Evolutionary conservation across 1,140 invertebrate genomes (phyloP).

Genomic region (Lordiphosa collinella): DNA sequence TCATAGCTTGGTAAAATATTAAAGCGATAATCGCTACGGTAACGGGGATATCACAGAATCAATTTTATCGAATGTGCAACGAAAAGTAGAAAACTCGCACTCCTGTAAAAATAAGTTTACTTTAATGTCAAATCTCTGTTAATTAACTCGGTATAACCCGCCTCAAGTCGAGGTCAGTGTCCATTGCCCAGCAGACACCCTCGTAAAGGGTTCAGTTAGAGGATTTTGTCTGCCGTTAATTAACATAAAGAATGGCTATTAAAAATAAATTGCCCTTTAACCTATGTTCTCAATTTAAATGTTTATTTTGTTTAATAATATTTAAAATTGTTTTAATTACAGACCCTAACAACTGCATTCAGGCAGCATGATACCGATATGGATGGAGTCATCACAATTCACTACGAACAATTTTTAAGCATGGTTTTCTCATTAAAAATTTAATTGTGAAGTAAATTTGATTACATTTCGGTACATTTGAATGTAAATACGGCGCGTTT

Average conservation of each 20-base stretch:
- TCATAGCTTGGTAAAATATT: too few relatives aligned
- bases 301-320: not conserved
- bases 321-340: constrained; percentile 20
- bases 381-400: constrained; percentile 97
- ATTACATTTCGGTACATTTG: not conserved
- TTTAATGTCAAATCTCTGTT: too few relatives aligned
- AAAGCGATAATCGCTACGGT: too few relatives aligned
- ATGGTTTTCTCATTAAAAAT: constrained; percentile 97
- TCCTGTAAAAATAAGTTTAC: too few relatives aligned
- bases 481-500: not conserved
- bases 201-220: too few relatives aligned
- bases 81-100: too few relatives aligned
- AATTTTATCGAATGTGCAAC: too few relatives aligned
- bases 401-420: constrained; percentile 97
- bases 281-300: not conserved
- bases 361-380: constrained; percentile 94
- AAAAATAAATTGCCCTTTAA: not conserved
- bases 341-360: constrained; percentile 95
- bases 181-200: too few relatives aligned
- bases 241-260: too few relatives aligned
- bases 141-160: too few relatives aligned
- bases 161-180: too few relatives aligned
- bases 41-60: too few relatives aligned
- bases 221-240: not conserved
- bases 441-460: constrained; percentile 77